Conservation (phyloP, 1,140 invertebrate genomes). For the Pseudobourletiella spinata region DNA sequence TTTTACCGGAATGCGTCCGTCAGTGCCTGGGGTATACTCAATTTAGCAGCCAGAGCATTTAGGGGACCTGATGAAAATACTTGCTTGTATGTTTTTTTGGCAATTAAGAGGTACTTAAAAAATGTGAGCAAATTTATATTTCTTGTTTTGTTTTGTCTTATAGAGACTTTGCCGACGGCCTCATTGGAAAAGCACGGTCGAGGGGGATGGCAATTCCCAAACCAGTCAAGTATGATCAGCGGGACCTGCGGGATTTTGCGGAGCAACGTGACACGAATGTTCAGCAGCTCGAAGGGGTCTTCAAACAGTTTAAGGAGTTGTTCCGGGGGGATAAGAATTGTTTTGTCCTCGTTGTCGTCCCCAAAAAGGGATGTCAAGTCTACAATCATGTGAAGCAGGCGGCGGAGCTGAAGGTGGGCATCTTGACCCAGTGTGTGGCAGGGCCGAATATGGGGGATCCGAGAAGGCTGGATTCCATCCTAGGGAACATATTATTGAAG, state of each 20-base stretch:
- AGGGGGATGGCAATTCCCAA: neutral
- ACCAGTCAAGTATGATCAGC: neutral
- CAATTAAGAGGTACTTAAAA: too few relatives aligned
- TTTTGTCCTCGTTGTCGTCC: slow-evolving; percentile 20
- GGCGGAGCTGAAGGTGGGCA: slow-evolving; percentile 57
- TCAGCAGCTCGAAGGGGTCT: neutral
- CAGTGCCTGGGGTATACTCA: slow-evolving; percentile 21
- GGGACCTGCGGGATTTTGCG: neutral
- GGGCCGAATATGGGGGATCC: slow-evolving; percentile 45
- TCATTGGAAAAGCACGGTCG: neutral
- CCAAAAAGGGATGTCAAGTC: slow-evolving; percentile 7
- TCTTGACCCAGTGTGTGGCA: slow-evolving; percentile 75
- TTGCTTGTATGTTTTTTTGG: neutral
- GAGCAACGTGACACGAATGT: neutral
- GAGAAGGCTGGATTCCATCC: slow-evolving; percentile 43
- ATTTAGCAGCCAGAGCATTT: neutral
- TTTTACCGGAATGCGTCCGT: neutral
- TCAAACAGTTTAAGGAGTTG: neutral
- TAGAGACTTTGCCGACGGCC: neutral
- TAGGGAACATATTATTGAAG: slow-evolving; percentile 71
- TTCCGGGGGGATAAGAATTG: neutral
- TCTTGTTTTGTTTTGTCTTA: neutral
- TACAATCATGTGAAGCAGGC: slow-evolving; percentile 27
- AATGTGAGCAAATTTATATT: neutral
- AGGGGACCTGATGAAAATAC: neutral